Evolutionary conservation across 64 coral and sea anemone genomes (phyloP), one percentile per base, ranked within the genome.

Genomic region (Platygyra sinensis): DNA sequence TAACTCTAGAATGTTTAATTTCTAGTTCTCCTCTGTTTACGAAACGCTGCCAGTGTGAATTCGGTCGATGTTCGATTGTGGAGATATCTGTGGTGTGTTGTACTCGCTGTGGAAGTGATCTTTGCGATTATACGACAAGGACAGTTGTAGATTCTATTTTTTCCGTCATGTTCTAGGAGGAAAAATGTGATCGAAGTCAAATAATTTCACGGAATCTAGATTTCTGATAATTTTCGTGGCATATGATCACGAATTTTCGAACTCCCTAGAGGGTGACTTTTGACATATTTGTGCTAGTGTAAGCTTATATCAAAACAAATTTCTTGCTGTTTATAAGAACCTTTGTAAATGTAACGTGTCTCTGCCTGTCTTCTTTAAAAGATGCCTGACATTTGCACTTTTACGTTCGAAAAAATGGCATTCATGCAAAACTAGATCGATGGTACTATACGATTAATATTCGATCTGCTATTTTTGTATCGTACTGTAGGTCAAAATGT

Each of bases 1-100:
- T 16, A 15, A 22, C 38, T 2, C 81, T 28, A 71, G 81, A 85
- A 71, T 85, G 69, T 51, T 71, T 85, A 71, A 85, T 69, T 72
- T 85, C 9, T 39, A 51, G 62, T 85, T 71, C 49, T 69, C 28
- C 50, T 85, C 24, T 85, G 81, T 85, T 85, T 85, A 85, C 81
- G 71, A 85, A 85, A 85, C 81, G 69, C 25, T 20, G 31, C 62
- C 80, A 67, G 80, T 67, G 39, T 24, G 62, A 24, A 57, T 33
- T 5, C 28, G 49, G n/a, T 55, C 49, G n/a, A 60, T 32, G 42
- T 60, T 50, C 52, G 52, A 19, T 62, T 27, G 33, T 28, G 51
- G 22, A n/a, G n/a, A 20, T n/a, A 54, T 13, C 6, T 77, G 22
- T 10, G 65, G 7, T 10, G n/a, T 28, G 24, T 50, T 72, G 11